phyloP scores from a whole-genome alignment of 2,113 vertebrate genomes.

The Sylvia atricapilla region DNA sequence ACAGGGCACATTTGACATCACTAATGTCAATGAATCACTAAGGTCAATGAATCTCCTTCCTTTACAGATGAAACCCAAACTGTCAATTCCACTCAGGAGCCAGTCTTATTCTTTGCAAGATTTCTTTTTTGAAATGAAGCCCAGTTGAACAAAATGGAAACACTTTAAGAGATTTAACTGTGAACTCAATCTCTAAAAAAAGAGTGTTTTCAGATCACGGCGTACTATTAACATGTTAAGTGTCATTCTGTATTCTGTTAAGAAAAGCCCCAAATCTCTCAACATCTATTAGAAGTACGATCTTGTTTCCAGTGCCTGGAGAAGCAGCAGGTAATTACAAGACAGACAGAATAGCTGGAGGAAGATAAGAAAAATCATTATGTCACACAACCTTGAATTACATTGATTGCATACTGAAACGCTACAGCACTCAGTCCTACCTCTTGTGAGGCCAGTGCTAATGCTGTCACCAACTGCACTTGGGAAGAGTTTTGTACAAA shows the following conservation, averaged over 20 bases:
- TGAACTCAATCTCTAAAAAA: not conserved
- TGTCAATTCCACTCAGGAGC: not conserved
- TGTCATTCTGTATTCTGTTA: not conserved
- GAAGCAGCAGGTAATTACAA: slow-evolving; percentile 6
- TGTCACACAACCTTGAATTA: not conserved
- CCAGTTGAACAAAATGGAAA: not conserved
- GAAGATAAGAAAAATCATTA: slow-evolving; percentile 45
- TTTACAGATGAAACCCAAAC: not conserved
- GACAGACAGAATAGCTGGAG: slow-evolving; percentile 1
- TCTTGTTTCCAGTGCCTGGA: not conserved
- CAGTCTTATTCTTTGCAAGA: not conserved
- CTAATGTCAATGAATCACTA: not conserved
- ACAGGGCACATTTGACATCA: too few species aligned
- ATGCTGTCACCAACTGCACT: not conserved
- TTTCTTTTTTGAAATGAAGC: not conserved
- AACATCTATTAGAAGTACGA: not conserved
- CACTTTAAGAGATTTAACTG: not conserved
- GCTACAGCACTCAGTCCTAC: not conserved
- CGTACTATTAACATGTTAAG: not conserved
- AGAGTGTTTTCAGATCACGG: not conserved
- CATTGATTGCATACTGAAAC: not conserved
- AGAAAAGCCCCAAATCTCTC: not conserved
- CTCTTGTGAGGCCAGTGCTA: not conserved
- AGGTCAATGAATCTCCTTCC: not conserved
- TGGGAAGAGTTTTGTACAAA: not conserved